Evolutionary conservation across 2,113 vertebrate genomes (phyloP).

Genomic region (Pleuronectes platessa): DNA sequence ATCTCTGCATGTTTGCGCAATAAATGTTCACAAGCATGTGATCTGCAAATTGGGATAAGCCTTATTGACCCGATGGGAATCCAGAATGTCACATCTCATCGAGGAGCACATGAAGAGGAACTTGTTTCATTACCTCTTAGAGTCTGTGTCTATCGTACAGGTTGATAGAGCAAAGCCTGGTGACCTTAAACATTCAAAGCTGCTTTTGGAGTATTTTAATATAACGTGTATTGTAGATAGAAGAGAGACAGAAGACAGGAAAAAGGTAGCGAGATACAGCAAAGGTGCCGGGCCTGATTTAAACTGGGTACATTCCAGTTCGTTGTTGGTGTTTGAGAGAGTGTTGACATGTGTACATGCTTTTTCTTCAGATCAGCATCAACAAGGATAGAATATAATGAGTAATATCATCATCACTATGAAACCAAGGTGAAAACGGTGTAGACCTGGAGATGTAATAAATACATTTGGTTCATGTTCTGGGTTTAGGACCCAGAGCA

Average conservation of each 20-base stretch:
- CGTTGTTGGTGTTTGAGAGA: too few relatives aligned
- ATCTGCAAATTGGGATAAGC: neutral
- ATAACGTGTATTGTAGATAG: too few relatives aligned
- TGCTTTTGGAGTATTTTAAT: neutral
- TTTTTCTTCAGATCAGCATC: too few relatives aligned
- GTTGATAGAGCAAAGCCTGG: neutral
- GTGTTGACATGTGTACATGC: too few relatives aligned
- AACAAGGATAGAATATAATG: too few relatives aligned
- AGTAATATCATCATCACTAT: too few relatives aligned
- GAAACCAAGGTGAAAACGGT: neutral
- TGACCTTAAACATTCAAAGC: neutral
- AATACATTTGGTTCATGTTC: neutral
- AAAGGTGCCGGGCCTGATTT: too few relatives aligned
- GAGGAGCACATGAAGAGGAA: neutral
- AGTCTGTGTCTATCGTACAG: neutral
- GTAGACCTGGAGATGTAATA: neutral
- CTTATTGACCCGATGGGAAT: neutral
- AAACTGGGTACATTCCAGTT: too few relatives aligned
- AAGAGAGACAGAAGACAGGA: neutral
- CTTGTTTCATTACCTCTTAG: neutral
- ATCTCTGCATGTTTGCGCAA: neutral
- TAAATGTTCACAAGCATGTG: conserved; percentile 5
- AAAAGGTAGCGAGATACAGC: neutral
- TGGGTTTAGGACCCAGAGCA: neutral
- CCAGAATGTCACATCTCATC: neutral